Base-by-base conservation (phyloP, 2,113 vertebrate genomes). In the Microcebus griseorufus region DNA sequence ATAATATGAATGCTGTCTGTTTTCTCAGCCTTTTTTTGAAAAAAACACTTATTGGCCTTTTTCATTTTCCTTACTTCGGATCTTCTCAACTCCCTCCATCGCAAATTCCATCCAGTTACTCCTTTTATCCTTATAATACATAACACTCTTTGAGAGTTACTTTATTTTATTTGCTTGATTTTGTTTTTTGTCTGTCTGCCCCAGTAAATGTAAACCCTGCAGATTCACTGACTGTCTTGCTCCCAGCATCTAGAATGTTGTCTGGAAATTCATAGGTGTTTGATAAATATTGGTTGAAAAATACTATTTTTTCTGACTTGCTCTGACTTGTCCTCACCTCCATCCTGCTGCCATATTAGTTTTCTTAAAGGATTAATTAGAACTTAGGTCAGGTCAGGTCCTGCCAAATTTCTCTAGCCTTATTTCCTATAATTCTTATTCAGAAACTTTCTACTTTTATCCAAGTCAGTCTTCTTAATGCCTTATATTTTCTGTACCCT, bases 371-470 rank as follows among this genome's bases (percentile, higher is more conserved):
- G 60, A 25, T 16, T 81, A 88, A 58, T 84, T 76, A 95, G 53
- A 90, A 87, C n/a, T 75, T 87, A 76, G 42, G 62, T 6, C 32
- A 45, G 32, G 32, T 27, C 53, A 82, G 67, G 39, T 39, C 23
- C 83, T 34, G 72, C 53, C 37, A 91, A 76, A 17, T 29, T 78
- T 95, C 32, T 83, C 51, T 88, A 55, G 11, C 16, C 55, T 76
- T 87, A 53, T 90, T 67, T 8, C 29, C 18, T 69, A 0, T 37
- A 76, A 82, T 32, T 76, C n/a, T 75, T 90, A 76, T 34, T 90
- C 60, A 81, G 90, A 95, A 69, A 90, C 69, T 83, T 78, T 55
- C 55, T 55, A 14, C 51, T 55, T 95, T 95, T 90, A 82, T 78
- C 42, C 53, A 88, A 81, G 22, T 87, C 25, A 48, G 8, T 64